Conservation (phyloP, 2,888 invertebrate species). For the Scaptodrosophila latifasciaeformis region DNA sequence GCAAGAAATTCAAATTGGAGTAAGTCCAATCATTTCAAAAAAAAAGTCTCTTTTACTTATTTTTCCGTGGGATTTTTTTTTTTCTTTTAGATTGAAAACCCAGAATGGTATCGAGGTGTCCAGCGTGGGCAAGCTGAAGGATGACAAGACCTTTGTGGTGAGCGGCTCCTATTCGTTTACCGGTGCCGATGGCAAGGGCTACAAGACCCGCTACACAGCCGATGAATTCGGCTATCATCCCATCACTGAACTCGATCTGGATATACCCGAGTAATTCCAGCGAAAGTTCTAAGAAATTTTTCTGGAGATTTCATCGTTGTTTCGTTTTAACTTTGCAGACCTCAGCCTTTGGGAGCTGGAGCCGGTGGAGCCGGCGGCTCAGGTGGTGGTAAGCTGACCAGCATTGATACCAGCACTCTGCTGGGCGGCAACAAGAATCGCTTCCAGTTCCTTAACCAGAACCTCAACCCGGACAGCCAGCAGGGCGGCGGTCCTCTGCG, state of each 20-base stretch:
- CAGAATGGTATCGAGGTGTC: slow-evolving; percentile 74
- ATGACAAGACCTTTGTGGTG: slow-evolving; percentile 74
- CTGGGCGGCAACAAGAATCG: slow-evolving; percentile 60
- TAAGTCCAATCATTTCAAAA: slow-evolving; percentile 60
- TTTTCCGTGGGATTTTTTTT: no score
- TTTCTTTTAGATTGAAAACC: slow-evolving; percentile 67
- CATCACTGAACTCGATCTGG: slow-evolving; percentile 74
- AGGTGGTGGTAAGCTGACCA: slow-evolving; percentile 28
- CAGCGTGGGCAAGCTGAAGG: slow-evolving; percentile 74
- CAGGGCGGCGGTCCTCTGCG: slow-evolving; percentile 44
- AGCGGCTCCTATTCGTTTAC: slow-evolving; percentile 75
- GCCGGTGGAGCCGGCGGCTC: slow-evolving; percentile 19
- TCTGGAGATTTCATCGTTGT: no score
- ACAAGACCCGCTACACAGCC: slow-evolving; percentile 74
- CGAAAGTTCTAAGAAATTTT: neutral
- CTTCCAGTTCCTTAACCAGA: slow-evolving; percentile 72
- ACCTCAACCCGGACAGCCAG: slow-evolving; percentile 56
- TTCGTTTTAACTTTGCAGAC: slow-evolving; percentile 40
- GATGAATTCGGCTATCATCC: slow-evolving; percentile 75
- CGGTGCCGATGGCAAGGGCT: slow-evolving; percentile 74
- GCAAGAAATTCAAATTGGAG: slow-evolving; percentile 73
- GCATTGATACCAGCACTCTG: slow-evolving; percentile 46
- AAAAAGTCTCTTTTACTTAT: no score
- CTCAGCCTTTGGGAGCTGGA: slow-evolving; percentile 46
- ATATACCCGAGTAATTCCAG: slow-evolving; percentile 70